phyloP scores from a whole-genome alignment of 2,888 invertebrate species.

The Meiosimyza platycephala region DNA sequence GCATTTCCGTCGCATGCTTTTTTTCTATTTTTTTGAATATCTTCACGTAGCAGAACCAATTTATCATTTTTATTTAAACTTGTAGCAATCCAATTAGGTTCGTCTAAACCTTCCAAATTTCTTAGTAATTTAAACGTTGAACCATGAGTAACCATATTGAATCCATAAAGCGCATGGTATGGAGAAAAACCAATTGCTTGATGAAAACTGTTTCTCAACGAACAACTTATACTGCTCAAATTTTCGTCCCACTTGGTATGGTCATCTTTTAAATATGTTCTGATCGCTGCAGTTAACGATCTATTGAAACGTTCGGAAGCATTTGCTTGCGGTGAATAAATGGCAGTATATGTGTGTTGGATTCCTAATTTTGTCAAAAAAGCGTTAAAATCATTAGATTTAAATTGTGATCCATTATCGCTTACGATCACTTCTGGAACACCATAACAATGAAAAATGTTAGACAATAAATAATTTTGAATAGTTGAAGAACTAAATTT shows the following conservation, averaged over 20 bases:
- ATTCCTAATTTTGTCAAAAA: constrained; percentile 39
- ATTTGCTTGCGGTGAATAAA: constrained; percentile 57
- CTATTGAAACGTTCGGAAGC: constrained; percentile 55
- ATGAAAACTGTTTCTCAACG: not conserved
- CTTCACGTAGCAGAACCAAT: not conserved
- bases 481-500: constrained; percentile 18
- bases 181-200: constrained; percentile 3
- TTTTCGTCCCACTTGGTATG: constrained; percentile 26
- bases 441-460: constrained; percentile 47
- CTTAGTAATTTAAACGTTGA: not conserved
- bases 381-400: constrained; percentile 35
- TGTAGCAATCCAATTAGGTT: not conserved
- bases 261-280: constrained; percentile 33
- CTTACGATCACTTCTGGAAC: constrained; percentile 44
- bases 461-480: not conserved
- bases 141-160: constrained; percentile 16
- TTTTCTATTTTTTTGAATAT: constrained; percentile 8
- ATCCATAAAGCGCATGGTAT: constrained; percentile 14
- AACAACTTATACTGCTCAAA: constrained; percentile 1
- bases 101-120: not conserved
- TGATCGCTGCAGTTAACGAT: constrained; percentile 52
- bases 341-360: constrained; percentile 40
- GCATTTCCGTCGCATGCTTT: constrained; percentile 17
- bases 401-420: constrained; percentile 48
- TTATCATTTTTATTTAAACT: not conserved